phyloP scores from a whole-genome alignment of 2,888 invertebrate genomes.

The Phaonia tiefii region DNA sequence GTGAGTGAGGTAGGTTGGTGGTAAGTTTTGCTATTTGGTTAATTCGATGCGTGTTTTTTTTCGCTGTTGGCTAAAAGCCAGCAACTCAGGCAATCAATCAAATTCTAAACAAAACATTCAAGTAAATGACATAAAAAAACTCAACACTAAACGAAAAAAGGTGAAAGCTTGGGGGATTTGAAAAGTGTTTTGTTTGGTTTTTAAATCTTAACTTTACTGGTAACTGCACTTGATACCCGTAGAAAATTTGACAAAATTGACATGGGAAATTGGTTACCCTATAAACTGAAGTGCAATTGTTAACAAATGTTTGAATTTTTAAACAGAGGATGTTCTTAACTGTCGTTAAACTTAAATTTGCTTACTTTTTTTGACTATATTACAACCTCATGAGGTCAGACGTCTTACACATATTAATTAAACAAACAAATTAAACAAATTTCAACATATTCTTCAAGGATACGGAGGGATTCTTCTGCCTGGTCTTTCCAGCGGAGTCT shows the following conservation, averaged over 20 bases:
- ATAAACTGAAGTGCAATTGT: neutral
- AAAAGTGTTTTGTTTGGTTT: slow-evolving; percentile 41
- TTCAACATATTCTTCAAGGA: too few species aligned
- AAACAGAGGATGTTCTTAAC: too few species aligned
- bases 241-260: neutral
- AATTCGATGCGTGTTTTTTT: too few species aligned
- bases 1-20: neutral
- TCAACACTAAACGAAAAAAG: neutral
- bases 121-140: too few species aligned
- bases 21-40: neutral
- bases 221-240: slow-evolving; percentile 25
- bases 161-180: slow-evolving; percentile 23
- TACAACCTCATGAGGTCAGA: too few species aligned
- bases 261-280: neutral
- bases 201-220: neutral
- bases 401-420: too few species aligned
- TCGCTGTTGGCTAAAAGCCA: neutral
- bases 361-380: too few species aligned
- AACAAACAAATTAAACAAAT: too few species aligned
- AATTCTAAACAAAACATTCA: slow-evolving; percentile 30
- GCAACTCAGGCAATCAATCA: slow-evolving; percentile 40
- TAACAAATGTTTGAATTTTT: slow-evolving; percentile 7
- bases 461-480: too few species aligned
- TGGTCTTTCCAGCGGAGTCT: too few species aligned
- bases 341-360: too few species aligned